Evolutionary conservation across 2,888 invertebrate species (phyloP), one percentile per base, ranked within the genome.

Genomic region (Mactromeris polynyma): DNA sequence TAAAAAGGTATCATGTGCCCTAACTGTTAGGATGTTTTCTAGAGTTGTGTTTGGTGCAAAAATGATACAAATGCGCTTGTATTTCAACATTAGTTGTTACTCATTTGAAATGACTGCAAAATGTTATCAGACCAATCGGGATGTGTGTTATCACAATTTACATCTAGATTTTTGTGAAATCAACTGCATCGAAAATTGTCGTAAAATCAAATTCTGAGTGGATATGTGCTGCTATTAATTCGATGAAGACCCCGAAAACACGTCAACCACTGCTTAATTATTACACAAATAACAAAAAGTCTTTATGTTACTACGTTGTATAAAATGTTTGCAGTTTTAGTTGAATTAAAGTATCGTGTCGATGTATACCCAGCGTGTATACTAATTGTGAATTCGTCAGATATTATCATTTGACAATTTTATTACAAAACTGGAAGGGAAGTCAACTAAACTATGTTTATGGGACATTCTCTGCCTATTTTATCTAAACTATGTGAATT

Each of bases 151-250:
- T 86, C 86, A 26, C 7, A 78, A 64, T 82, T 81, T 86, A 78
- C 82, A 86, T 86, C 86, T 77, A 73, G 79, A 64, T 64, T 84
- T 51, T 42, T 78, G 84, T 84, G 84, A 84, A 84, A 78, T 84
- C 84, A 84, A 77, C 51, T 77, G 84, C 42, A 46, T 38, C 84
- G 84, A 33, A 78, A 73, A 9, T 17, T 19, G 73, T 33, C 73
- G 73, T 73, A 73, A 73, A 73, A 79, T 11, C n/a, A 42, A 42
- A 26, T 79, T n/a, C n/a, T 1, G 40, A 4, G 38, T n/a, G 79
- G 17, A 46, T 11, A 40, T 79, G 42, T 46, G 26, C 21, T 79
- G 36, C 40, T 42, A 73, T 73, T 64, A 26, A 64, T 64, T 64
- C n/a, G 58, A 64, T n/a, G 58, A 64, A 26, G 26, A 26, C 21